These are phyloP conservation scores for Rapana venosa DNA, from an alignment of 2,888 invertebrate genomes.

Conservation along the genomic window DNA sequence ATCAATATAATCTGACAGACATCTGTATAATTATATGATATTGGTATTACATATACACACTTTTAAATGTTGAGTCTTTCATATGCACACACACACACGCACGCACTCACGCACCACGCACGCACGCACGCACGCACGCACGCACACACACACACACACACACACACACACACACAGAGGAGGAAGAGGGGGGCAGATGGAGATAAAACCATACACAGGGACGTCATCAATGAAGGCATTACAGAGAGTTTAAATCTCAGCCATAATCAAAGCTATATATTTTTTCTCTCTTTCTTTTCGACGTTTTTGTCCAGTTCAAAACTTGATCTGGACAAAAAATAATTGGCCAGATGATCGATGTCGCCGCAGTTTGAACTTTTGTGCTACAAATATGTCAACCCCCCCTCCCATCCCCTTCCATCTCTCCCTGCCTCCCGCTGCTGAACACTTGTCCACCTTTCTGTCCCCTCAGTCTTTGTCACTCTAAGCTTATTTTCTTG, in stretches of 20 bases:
- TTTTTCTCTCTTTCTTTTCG: too few relatives aligned
- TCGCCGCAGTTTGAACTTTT: background rate
- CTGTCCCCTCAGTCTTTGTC: background rate
- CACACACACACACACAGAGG: background rate
- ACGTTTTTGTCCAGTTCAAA: background rate
- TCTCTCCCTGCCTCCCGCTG: background rate
- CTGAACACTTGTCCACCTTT: background rate
- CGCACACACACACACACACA: background rate
- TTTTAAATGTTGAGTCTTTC: too few relatives aligned
- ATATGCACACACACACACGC: too few relatives aligned
- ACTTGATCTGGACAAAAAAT: background rate
- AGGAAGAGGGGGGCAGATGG: background rate
- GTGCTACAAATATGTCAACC: background rate
- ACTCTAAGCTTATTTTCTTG: background rate
- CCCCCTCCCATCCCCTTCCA: background rate
- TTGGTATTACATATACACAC: too few relatives aligned
- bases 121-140: background rate
- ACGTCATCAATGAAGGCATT: too few relatives aligned
- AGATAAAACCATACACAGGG: background rate
- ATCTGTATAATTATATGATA: too few relatives aligned
- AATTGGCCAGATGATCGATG: background rate
- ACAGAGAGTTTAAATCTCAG: too few relatives aligned
- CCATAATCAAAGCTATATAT: too few relatives aligned
- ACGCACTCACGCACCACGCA: too few relatives aligned
- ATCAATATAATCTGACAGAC: too few relatives aligned